Evolutionary conservation across 2,797 vertebrate species (phyloP).

Genomic region (Hylomyscus alleni): DNA sequence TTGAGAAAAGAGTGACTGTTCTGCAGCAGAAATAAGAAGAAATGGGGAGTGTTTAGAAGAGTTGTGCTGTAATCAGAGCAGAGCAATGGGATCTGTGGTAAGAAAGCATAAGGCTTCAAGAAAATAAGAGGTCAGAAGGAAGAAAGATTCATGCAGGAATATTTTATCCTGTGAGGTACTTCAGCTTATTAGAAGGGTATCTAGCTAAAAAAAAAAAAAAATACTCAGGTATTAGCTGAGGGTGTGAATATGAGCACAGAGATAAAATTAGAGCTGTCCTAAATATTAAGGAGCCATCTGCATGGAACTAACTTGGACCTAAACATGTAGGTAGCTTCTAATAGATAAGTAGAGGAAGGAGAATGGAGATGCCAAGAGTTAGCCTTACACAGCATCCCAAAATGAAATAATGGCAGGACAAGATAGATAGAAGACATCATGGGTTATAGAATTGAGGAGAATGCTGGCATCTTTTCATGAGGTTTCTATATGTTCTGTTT

Average conservation of each 20-base stretch:
- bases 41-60: not conserved
- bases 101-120: not conserved
- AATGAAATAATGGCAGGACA: constrained; percentile 16
- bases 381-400: not conserved
- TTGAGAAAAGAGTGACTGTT: not conserved
- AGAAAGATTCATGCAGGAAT: not conserved
- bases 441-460: constrained; percentile 15
- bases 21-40: not conserved
- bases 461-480: not conserved
- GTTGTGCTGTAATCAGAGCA: not conserved
- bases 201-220: constrained; percentile 51
- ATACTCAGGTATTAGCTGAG: not conserved
- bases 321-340: not conserved
- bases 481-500: constrained; percentile 20
- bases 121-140: not conserved
- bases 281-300: constrained; percentile 18
- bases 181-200: not conserved
- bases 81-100: not conserved
- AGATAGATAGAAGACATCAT: constrained; percentile 28
- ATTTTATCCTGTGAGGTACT: constrained; percentile 39
- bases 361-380: not conserved
- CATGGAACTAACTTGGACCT: not conserved
- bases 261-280: constrained; percentile 1
- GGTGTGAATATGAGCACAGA: not conserved
- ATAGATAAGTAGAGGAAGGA: not conserved